These are phyloP conservation scores for Pachycephala philippinensis DNA, from an alignment of 2,113 vertebrate genomes.

Conservation along the genomic window DNA sequence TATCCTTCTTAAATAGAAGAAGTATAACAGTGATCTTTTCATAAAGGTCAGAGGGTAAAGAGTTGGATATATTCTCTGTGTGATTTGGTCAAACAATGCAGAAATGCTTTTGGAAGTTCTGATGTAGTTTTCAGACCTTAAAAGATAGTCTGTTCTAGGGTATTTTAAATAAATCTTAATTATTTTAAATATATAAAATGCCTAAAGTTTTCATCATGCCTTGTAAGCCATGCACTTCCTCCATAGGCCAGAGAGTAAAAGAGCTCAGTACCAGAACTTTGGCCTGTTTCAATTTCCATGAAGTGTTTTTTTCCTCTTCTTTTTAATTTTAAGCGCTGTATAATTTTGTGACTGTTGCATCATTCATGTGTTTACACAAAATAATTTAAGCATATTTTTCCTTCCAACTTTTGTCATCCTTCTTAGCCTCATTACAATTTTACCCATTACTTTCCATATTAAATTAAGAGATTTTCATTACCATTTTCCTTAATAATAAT, in stretches of 20 bases:
- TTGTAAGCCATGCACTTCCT: neutral
- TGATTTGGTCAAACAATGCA: neutral
- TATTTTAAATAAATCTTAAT: neutral
- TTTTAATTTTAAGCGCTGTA: neutral
- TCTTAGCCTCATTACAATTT: neutral
- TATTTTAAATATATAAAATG: neutral
- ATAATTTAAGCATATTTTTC: neutral
- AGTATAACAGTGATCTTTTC: neutral
- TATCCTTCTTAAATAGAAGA: neutral
- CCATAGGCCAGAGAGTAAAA: neutral
- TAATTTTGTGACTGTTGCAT: neutral
- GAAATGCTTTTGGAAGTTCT: neutral
- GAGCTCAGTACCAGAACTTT: neutral
- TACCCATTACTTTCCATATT: neutral
- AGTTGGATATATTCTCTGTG: neutral
- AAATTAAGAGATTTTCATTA: neutral
- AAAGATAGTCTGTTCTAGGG: neutral
- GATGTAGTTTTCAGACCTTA: neutral
- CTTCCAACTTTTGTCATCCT: neutral
- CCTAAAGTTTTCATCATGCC: neutral
- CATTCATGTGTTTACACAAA: neutral
- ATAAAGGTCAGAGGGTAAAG: neutral
- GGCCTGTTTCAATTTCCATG: neutral
- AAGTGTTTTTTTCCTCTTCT: neutral
- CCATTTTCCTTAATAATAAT: neutral